Conservation (phyloP, 2,797 vertebrate genomes). For the Malurus leucopterus region DNA sequence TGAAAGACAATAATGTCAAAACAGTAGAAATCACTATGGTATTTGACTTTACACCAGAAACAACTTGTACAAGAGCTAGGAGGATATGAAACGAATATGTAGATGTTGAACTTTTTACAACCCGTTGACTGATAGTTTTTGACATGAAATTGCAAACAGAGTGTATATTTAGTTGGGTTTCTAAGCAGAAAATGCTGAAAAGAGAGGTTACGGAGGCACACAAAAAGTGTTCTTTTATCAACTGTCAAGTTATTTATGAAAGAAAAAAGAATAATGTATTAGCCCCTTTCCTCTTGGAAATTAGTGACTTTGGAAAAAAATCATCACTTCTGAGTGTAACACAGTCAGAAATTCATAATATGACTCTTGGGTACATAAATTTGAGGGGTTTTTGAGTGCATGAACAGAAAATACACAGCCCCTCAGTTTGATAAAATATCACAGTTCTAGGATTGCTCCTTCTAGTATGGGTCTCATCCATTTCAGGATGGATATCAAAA, state of each 20-base stretch:
- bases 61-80: not conserved
- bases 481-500: not conserved
- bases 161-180: conserved; percentile 22
- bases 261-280: not conserved
- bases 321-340: not conserved
- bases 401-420: not conserved
- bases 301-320: not conserved
- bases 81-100: not conserved
- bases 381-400: not conserved
- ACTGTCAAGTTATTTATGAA: not conserved
- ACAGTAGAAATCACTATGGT: not conserved
- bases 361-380: not conserved
- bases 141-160: conserved; percentile 10
- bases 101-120: conserved; percentile 38
- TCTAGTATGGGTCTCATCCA: not conserved
- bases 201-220: not conserved
- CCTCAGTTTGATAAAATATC: not conserved
- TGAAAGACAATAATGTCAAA: conserved; percentile 6
- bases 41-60: conserved; percentile 18
- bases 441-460: not conserved
- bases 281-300: not conserved
- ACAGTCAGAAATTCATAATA: not conserved
- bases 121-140: conserved; percentile 24
- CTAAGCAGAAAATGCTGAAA: not conserved
- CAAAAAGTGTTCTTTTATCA: not conserved